Evolutionary conservation across 2,113 vertebrate species (phyloP), one percentile per base, ranked within the genome.

Genomic region (Haemorhous mexicanus): DNA sequence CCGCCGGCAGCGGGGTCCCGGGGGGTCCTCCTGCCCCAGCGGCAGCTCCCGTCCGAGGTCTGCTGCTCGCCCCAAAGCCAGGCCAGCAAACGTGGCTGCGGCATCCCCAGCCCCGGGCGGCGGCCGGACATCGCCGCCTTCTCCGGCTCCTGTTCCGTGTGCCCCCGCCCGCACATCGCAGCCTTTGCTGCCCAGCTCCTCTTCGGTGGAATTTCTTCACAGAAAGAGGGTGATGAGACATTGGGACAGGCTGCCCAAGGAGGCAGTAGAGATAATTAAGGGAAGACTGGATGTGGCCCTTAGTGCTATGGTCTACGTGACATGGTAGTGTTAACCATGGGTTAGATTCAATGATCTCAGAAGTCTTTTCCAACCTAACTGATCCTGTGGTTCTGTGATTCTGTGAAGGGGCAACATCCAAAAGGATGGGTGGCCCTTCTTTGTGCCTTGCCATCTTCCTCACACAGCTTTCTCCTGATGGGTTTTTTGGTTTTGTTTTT

Each of bases 31-130:
- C 6, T 14, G 68, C 22, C 46, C 30, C 59, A 13, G 35, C 30
- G 7, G 28, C 69, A 16, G 50, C 24, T 66, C 61, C 52, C 37
- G 17, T 8, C 66, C 30, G 3, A 1, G 21, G 13, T 9, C 27
- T 2, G 59, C 63, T 41, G 10, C 32, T 21, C 61, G 1, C 15
- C n/a, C 17, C 46, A 7, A 9, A 2, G 2, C 3, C 59, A 1
- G 22, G 3, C 15, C 17, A 16, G n/a, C 55, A 4, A 12, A 7
- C 17, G 22, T 1, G 32, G 52, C 33, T 2, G 1, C 7, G 33
- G 4, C 39, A 0, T 5, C 50, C 4, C 32, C 35, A 15, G 5
- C 28, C 0, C 5, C 24, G 4, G 4, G 46, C 2, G n/a, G 21
- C 1, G 11, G 20, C 35, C 10, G 22, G 43, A 2, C 58, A 28